A percentile compares a stretch with the other conserved stretches of the same genome.
These are phyloP conservation scores for Rhingia rostrata DNA, from an alignment of 2,888 invertebrate genomes.

Conservation along the genomic window DNA sequence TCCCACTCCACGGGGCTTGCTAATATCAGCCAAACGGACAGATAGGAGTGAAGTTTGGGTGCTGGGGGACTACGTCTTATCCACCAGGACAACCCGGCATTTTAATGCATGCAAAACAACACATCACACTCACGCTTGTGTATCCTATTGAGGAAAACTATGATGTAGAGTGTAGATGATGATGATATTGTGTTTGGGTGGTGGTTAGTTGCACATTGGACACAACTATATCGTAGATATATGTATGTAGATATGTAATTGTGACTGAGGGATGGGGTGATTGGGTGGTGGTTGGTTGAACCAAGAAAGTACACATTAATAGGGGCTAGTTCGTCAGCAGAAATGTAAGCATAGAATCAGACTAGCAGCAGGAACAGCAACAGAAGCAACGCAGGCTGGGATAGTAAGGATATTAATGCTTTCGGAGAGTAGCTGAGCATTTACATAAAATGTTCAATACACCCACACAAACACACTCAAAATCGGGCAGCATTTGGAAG, in stretches of 20 bases:
- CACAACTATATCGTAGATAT: constrained; percentile 48
- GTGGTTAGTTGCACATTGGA: constrained; percentile 74
- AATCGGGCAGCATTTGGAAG: constrained; percentile 56
- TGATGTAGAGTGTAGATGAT: constrained; percentile 71
- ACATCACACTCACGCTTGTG: constrained; percentile 68
- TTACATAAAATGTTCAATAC: constrained; percentile 73
- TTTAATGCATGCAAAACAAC: constrained; percentile 74
- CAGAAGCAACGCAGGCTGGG: constrained; percentile 57
- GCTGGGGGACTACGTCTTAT: constrained; percentile 57
- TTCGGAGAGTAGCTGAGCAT: constrained; percentile 64
- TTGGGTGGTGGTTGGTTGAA: constrained; percentile 33
- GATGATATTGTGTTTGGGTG: constrained; percentile 72
- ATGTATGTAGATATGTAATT: constrained; percentile 36
- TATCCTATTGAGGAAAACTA: constrained; percentile 68
- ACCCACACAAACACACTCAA: constrained; percentile 15
- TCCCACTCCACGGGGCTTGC: neutral
- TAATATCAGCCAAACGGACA: constrained; percentile 39
- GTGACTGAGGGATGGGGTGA: constrained; percentile 5
- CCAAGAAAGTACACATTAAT: constrained; percentile 75
- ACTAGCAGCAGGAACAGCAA: constrained; percentile 58
- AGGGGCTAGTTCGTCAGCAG: constrained; percentile 78
- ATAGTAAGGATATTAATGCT: constrained; percentile 71
- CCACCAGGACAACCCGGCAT: constrained; percentile 68
- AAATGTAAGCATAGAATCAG: constrained; percentile 71
- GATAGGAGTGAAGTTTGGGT: constrained; percentile 20